Base-by-base conservation (phyloP, 2,113 vertebrate genomes). In the Tyto alba region DNA sequence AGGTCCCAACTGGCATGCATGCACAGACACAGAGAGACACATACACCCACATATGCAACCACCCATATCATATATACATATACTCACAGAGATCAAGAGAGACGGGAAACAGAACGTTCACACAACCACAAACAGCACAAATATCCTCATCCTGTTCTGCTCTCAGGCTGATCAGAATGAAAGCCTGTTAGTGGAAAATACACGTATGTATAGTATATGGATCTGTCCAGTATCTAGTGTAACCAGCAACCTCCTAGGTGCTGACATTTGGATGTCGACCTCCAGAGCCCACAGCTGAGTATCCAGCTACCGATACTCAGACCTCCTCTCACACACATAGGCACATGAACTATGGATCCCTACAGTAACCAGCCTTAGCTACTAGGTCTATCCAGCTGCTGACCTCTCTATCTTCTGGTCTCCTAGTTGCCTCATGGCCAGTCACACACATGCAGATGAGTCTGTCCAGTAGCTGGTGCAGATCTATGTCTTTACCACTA, bases 191-290 rank as follows among this genome's bases (percentile, higher is more conserved):
- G 4, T 29, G 32, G 63, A 62, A 90, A 88, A 76, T 36, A 80
- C 3, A 20, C 7, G 11, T 1, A 0, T 15, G 6, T 29, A 26
- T 22, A 36, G 7, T 10, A 4, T 18, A n/a, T 26, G 25, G 11
- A 20, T 40, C 14, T 47, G 16, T 73, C 10, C 41, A 59, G 59
- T 13, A 72, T 34, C 15, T 53, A 22, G 2, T 68, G 34, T 73
- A 5, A 57, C 40, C 40, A n/a, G 26, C 55, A 52, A 16, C 59
- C 20, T 67, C 53, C 26, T n/a, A 47, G 29, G 34, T 53, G 14
- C 14, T 57, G 30, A 4, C 13, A 18, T 45, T 40, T 38, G 9
- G 9, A 5, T 59, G 4, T n/a, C 18, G 13, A 25, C 59, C 20
- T 43, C 43, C 5, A 21, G 5, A 66, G 16, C 14, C 21, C 3